Conservation (phyloP, 2,797 vertebrate genomes). For the Platyrinchus mystaceus region DNA sequence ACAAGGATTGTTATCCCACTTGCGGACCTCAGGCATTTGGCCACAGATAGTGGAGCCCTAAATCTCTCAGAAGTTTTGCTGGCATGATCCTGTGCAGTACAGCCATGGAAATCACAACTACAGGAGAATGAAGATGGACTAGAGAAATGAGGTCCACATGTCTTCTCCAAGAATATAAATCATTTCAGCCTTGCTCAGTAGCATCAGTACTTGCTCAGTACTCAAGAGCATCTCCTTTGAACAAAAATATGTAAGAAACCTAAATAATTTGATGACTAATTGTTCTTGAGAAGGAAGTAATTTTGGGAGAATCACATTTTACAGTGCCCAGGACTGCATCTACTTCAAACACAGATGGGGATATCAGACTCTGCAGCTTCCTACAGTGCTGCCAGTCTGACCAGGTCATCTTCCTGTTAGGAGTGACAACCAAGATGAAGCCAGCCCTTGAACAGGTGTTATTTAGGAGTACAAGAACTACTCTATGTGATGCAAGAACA, state of each 20-base stretch:
- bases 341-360: neutral
- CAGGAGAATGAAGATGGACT: neutral
- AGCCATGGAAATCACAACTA: neutral
- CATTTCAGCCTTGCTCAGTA: neutral
- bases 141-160: rapidly evolving
- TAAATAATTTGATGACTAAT: neutral
- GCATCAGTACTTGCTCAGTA: no score
- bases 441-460: neutral
- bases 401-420: neutral
- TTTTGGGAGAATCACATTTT: neutral
- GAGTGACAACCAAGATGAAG: rapidly evolving
- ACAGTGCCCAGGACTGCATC: neutral
- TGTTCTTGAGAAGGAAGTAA: neutral
- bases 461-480: neutral
- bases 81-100: neutral
- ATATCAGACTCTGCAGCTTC: neutral
- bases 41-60: neutral
- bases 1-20: neutral
- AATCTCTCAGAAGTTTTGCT: neutral
- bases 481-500: neutral
- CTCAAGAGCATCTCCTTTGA: neutral
- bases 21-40: neutral
- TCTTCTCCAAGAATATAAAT: neutral
- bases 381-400: neutral
- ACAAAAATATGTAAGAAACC: neutral